Conservation (phyloP, 2,888 invertebrate species). For the Andrena fulva region DNA sequence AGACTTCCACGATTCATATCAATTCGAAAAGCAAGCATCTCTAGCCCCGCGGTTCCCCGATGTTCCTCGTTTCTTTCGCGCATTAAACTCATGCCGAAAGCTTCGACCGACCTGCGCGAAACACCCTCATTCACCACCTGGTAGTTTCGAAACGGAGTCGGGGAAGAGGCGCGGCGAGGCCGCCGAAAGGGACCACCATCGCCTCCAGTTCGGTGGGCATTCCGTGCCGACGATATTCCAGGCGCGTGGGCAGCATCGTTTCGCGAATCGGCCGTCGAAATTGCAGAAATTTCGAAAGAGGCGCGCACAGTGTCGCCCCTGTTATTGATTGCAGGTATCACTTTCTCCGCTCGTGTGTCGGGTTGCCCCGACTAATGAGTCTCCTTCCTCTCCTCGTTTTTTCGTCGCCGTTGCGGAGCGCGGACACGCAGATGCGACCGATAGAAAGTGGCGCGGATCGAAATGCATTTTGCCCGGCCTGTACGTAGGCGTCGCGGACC, state of each 20-base stretch:
- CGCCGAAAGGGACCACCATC: no score
- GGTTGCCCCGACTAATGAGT: conserved; percentile 58
- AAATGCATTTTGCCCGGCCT: conserved; percentile 73
- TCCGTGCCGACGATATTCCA: not conserved
- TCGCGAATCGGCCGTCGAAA: conserved; percentile 45
- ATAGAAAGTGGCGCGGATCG: conserved; percentile 70
- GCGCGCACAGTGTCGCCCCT: conserved; percentile 20
- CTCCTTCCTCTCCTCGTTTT: conserved; percentile 15
- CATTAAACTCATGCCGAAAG: no score
- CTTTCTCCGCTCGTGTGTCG: conserved; percentile 53
- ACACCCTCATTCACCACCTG: no score
- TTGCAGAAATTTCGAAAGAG: conserved; percentile 57
- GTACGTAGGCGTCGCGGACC: conserved; percentile 65
- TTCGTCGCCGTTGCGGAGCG: conserved; percentile 26
- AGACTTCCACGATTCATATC: no score
- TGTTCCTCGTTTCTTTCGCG: no score
- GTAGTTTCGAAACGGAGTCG: no score
- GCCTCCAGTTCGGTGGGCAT: no score
- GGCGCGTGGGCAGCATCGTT: conserved; percentile 38
- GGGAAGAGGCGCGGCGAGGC: no score
- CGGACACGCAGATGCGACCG: conserved; percentile 61
- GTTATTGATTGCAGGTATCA: conserved; percentile 61
- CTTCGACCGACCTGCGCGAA: no score
- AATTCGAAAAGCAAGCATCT: no score
- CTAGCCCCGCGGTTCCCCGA: no score